Percentiles rank a stretch among this genome's conserved stretches.
Conservation (phyloP, 2,797 vertebrate species). For the Sphenodon punctatus region DNA sequence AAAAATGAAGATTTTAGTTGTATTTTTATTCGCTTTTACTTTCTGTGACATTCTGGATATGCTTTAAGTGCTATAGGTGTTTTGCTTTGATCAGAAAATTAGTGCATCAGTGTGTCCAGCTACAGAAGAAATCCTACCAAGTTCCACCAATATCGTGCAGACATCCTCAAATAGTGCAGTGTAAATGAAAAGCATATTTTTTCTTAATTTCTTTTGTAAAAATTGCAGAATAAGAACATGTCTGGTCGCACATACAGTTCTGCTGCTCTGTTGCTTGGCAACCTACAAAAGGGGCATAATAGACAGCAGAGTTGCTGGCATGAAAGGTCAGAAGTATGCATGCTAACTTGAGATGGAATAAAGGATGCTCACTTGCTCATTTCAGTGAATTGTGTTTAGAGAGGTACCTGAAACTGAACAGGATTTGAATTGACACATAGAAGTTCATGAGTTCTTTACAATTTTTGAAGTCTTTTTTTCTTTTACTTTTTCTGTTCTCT, state of each 20-base stretch:
- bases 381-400: rapidly evolving
- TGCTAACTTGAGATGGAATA: neutral
- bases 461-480: too few species aligned
- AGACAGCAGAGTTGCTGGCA: rapidly evolving
- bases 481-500: too few species aligned
- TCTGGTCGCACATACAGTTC: neutral
- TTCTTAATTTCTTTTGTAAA: neutral
- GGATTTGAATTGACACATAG: neutral
- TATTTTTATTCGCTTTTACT: neutral
- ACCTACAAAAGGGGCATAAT: rapidly evolving
- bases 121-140: rapidly evolving
- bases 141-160: neutral
- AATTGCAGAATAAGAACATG: rapidly evolving
- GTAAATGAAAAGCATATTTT: neutral
- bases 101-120: conserved; percentile 14
- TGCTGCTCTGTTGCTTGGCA: neutral
- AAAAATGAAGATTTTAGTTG: conserved; percentile 21
- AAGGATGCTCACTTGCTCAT: neutral
- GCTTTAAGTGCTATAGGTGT: neutral
- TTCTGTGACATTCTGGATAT: neutral
- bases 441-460: too few species aligned
- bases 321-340: neutral
- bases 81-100: conserved; percentile 24
- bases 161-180: neutral
- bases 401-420: neutral